phyloP scores from a whole-genome alignment of 2,888 invertebrate species.

The Arrhopalites spinosus region DNA sequence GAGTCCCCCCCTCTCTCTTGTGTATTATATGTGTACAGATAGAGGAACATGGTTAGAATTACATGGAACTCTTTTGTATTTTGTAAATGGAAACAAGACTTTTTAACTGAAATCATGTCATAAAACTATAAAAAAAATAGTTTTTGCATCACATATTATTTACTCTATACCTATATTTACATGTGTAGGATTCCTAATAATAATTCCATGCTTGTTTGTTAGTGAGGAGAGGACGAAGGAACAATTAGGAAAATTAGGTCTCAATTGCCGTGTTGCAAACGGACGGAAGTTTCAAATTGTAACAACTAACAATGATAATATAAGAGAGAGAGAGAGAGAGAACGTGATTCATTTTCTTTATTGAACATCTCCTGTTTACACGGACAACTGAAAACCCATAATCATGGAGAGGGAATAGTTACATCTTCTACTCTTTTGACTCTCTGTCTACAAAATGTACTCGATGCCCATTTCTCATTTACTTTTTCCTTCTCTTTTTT shows the following conservation, averaged over 20 bases:
- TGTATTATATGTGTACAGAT: background rate
- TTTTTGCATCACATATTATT: too few relatives aligned
- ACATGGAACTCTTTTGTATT: background rate
- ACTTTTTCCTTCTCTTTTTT: too few relatives aligned
- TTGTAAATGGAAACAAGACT: constrained; percentile 20
- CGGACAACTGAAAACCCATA: constrained; percentile 16
- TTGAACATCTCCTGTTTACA: constrained; percentile 26
- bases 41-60: background rate
- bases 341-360: constrained; percentile 28
- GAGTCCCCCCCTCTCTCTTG: background rate
- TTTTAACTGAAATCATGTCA: constrained; percentile 14
- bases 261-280: constrained; percentile 20
- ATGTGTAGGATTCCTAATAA: background rate
- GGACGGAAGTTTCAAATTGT: constrained; percentile 32
- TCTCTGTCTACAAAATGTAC: too few relatives aligned
- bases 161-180: too few relatives aligned
- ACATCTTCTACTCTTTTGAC: too few relatives aligned
- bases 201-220: background rate
- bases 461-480: background rate
- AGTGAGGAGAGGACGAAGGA: background rate
- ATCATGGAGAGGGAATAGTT: background rate
- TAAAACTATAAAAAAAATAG: background rate
- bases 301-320: constrained; percentile 12
- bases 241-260: constrained; percentile 30
- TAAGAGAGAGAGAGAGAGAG: background rate